Conservation (phyloP, 2,797 vertebrate species). For the Pangasius djambal region DNA sequence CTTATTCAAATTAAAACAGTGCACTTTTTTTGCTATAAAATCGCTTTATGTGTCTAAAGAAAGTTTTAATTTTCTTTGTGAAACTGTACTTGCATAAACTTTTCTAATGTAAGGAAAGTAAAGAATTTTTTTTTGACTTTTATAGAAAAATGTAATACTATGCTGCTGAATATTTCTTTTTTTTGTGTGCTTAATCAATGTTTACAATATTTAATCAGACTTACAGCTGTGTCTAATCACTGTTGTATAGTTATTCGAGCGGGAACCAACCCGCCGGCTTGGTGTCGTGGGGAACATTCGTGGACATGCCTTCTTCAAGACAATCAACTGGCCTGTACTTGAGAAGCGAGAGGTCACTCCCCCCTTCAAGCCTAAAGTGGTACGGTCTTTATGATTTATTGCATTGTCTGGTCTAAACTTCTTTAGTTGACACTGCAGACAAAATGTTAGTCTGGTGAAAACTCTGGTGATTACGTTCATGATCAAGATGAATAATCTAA, state of each 20-base stretch:
- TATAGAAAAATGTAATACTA: neutral
- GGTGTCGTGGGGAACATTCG: constrained; percentile 88
- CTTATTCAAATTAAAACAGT: neutral
- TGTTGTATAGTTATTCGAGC: constrained; percentile 85
- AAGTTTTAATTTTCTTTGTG: too few relatives aligned
- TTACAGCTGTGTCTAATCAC: neutral
- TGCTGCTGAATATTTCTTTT: neutral
- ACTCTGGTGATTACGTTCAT: neutral
- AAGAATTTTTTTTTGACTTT: neutral
- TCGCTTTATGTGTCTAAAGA: neutral
- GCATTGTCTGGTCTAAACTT: neutral
- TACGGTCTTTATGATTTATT: constrained; percentile 65
- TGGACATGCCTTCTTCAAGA: constrained; percentile 88
- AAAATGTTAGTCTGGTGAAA: neutral
- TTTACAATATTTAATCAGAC: neutral
- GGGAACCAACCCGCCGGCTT: constrained; percentile 84
- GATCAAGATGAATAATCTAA: neutral
- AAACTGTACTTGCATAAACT: neutral
- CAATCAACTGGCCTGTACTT: constrained; percentile 86
- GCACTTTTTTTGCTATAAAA: neutral
- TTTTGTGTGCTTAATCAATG: neutral
- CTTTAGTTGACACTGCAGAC: neutral
- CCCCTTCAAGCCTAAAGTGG: constrained; percentile 98
- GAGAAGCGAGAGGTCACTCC: constrained; percentile 85
- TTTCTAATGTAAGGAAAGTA: neutral